Percentiles rank a stretch among this genome's conserved stretches.
phyloP scores from a whole-genome alignment of 2,113 vertebrate genomes.

The Nematolebias whitei region DNA sequence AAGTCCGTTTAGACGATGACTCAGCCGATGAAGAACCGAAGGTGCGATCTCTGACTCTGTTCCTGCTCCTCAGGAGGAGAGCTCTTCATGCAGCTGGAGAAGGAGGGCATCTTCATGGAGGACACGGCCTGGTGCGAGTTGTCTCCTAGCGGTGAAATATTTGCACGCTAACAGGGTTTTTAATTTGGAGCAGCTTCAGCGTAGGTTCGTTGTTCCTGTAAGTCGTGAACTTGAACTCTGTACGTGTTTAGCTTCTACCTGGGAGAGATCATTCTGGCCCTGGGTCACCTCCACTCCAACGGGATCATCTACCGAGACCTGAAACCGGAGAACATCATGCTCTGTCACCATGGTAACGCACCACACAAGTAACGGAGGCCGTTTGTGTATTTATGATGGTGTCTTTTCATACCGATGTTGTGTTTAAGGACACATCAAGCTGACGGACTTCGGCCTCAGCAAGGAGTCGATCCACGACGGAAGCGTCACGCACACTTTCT shows the following conservation, averaged over 20 bases:
- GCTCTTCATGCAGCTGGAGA: constrained; percentile 92
- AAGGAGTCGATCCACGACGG: constrained; percentile 94
- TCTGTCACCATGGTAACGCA: constrained; percentile 85
- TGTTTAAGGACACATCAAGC: constrained; percentile 87
- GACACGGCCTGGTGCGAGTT: constrained; percentile 88
- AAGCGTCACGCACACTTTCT: constrained; percentile 91
- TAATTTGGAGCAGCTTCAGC: background rate
- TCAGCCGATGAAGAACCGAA: too few relatives aligned
- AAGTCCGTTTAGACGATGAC: too few relatives aligned
- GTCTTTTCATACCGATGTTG: too few relatives aligned
- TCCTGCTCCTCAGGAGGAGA: constrained; percentile 84
- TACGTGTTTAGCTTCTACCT: constrained; percentile 86
- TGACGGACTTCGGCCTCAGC: constrained; percentile 93
- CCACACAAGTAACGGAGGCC: background rate
- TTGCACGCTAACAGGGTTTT: too few relatives aligned
- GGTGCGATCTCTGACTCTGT: background rate
- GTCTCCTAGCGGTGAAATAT: background rate
- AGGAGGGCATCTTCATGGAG: constrained; percentile 95
- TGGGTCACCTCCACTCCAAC: constrained; percentile 90
- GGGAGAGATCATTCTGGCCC: constrained; percentile 88
- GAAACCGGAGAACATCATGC: constrained; percentile 95
- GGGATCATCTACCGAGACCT: constrained; percentile 95
- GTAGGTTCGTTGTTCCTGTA: background rate
- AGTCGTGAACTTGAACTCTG: background rate
- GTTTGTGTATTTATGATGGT: too few relatives aligned